These are phyloP conservation scores for Pseudois nayaur DNA, from an alignment of 2,113 vertebrate species.

Conservation along the genomic window DNA sequence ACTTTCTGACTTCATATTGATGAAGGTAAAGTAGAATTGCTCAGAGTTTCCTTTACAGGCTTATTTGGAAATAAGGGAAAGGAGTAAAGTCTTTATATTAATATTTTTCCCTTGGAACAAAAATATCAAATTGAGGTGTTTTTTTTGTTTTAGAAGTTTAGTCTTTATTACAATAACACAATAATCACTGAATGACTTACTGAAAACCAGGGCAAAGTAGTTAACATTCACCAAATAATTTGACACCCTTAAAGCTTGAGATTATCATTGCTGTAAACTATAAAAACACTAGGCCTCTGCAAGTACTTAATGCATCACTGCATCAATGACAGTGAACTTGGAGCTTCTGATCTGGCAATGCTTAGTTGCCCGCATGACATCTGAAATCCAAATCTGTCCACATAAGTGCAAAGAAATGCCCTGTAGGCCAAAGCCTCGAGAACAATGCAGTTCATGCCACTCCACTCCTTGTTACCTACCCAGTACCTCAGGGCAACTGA, in stretches of 20 bases:
- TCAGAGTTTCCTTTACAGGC: background rate
- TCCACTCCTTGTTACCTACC: background rate
- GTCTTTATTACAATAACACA: background rate
- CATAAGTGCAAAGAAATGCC: background rate
- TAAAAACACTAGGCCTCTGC: background rate
- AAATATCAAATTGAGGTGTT: background rate
- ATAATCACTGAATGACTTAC: background rate
- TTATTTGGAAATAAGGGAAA: slow-evolving; percentile 2
- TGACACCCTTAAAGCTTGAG: background rate
- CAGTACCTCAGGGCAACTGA: background rate
- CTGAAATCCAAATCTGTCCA: background rate
- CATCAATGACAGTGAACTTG: background rate
- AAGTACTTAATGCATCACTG: background rate
- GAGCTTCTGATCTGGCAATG: background rate
- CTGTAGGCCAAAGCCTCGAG: background rate
- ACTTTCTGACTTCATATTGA: background rate
- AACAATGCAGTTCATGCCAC: background rate
- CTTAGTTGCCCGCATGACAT: background rate
- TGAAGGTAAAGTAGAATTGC: background rate
- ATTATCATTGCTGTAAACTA: background rate
- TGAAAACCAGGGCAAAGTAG: background rate
- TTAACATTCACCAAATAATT: background rate
- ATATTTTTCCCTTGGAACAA: background rate
- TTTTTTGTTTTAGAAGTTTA: background rate
- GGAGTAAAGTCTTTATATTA: background rate